These are phyloP conservation scores for Australoheros facetus DNA, from an alignment of 2,797 vertebrate genomes.

Conservation along the genomic window DNA sequence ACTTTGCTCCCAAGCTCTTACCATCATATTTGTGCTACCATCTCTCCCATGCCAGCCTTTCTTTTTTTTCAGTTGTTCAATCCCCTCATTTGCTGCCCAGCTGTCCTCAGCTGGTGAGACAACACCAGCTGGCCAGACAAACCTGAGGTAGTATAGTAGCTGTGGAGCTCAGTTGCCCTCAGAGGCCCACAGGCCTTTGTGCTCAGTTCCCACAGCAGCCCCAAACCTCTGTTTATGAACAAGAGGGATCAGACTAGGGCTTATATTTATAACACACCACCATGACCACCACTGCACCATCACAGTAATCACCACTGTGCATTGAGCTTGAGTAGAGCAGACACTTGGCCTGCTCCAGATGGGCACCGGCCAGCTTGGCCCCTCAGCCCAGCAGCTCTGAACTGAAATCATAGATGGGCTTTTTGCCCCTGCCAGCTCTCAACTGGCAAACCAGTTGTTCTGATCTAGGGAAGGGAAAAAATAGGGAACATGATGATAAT, in stretches of 20 bases:
- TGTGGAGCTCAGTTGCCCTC: conserved; percentile 62
- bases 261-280: conserved; percentile 89
- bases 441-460: conserved; percentile 83
- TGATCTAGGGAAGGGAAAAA: conserved; percentile 78
- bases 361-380: conserved; percentile 85
- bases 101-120: conserved; percentile 62
- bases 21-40: conserved; percentile 50
- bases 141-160: conserved; percentile 63
- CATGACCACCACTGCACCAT: conserved; percentile 83
- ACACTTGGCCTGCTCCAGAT: conserved; percentile 83
- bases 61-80: conserved; percentile 53
- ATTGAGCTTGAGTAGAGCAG: conserved; percentile 84
- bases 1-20: conserved; percentile 19
- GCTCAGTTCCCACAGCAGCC: conserved; percentile 83
- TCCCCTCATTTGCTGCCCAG: conserved; percentile 56
- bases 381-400: conserved; percentile 67
- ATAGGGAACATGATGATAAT: conserved; percentile 74
- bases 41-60: conserved; percentile 55
- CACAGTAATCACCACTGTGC: conserved; percentile 85
- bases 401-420: conserved; percentile 85
- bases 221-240: conserved; percentile 83
- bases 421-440: conserved; percentile 81
- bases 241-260: conserved; percentile 82
- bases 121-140: conserved; percentile 63
- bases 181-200: conserved; percentile 74